A percentile compares a stretch with the other conserved stretches of the same genome.
Conservation (phyloP, 2,888 invertebrate genomes). For the Drosophila pseudotalamancana region DNA sequence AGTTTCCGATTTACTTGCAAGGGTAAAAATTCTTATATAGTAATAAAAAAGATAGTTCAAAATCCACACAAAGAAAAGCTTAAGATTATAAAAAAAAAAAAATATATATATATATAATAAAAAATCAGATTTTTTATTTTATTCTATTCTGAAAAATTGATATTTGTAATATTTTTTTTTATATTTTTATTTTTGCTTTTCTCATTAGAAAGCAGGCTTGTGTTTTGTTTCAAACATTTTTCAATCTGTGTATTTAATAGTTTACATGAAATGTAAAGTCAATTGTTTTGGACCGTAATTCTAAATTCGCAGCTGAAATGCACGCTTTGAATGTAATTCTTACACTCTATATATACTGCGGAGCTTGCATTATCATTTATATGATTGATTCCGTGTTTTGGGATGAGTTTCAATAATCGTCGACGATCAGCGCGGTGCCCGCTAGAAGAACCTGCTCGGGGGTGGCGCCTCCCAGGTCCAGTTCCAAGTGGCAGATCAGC, state of each 20-base stretch:
- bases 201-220: neutral
- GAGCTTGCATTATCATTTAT: slow-evolving; percentile 6
- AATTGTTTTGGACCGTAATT: too few relatives aligned
- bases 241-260: too few relatives aligned
- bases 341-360: slow-evolving; percentile 6
- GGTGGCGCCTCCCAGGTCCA: slow-evolving; percentile 61
- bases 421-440: slow-evolving; percentile 82
- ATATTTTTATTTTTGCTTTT: neutral
- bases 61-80: too few relatives aligned
- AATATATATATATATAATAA: neutral
- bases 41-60: too few relatives aligned
- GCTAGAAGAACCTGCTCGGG: slow-evolving; percentile 78
- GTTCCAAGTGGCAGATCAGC: slow-evolving; percentile 79
- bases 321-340: neutral
- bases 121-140: neutral
- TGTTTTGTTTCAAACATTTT: too few relatives aligned
- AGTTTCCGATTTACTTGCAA: too few relatives aligned
- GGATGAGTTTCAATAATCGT: slow-evolving; percentile 66
- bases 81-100: too few relatives aligned
- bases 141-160: too few relatives aligned
- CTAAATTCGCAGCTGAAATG: slow-evolving; percentile 16
- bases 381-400: slow-evolving; percentile 22
- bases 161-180: neutral
- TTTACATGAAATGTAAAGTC: too few relatives aligned
- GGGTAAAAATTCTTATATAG: too few relatives aligned